A percentile compares a stretch with the other conserved stretches of the same genome.
phyloP scores from a whole-genome alignment of 2,797 vertebrate species.

The Acrossocheilus wenchowensis region DNA sequence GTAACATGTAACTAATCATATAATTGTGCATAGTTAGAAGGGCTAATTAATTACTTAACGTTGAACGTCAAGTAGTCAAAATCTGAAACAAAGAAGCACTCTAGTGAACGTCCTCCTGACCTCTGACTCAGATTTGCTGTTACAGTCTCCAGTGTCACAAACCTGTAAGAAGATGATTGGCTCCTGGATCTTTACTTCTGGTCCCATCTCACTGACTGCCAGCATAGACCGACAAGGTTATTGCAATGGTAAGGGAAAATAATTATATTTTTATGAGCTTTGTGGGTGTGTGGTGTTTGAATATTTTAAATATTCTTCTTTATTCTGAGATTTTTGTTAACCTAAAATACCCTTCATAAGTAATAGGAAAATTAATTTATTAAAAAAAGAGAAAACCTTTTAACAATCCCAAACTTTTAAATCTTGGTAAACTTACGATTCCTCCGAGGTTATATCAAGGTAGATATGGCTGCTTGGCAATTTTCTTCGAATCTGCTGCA shows the following conservation, averaged over 20 bases:
- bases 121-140: conserved; percentile 41
- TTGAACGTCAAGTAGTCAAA: too few relatives aligned
- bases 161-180: conserved; percentile 84
- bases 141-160: conserved; percentile 78
- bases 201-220: conserved; percentile 83
- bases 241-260: conserved; percentile 79
- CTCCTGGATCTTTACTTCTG: conserved; percentile 84
- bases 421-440: conserved; percentile 1
- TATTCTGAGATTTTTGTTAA: background rate
- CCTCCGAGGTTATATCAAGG: background rate
- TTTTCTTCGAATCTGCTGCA: background rate
- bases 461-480: background rate
- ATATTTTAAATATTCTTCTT: background rate
- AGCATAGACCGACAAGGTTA: conserved; percentile 84
- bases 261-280: background rate
- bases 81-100: background rate
- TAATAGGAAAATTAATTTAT: background rate
- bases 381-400: background rate
- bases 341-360: background rate
- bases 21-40: background rate
- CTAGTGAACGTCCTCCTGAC: background rate
- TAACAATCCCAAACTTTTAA: background rate
- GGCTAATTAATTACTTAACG: background rate
- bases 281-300: background rate
- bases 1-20: background rate